phyloP scores from a whole-genome alignment of 1,140 invertebrate species.

The Atta cephalotes region DNA sequence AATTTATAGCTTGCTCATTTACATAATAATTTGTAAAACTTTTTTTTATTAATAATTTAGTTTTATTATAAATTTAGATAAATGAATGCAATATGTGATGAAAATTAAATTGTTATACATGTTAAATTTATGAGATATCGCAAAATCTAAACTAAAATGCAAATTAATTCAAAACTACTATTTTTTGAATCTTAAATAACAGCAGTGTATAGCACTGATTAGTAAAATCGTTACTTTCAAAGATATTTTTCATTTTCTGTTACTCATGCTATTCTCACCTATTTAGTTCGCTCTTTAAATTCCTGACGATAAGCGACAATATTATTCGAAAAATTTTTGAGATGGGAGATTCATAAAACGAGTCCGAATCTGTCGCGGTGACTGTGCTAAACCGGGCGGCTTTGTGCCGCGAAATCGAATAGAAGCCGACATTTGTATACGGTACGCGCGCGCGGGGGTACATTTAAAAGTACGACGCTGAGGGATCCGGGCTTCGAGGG shows the following conservation, averaged over 20 bases:
- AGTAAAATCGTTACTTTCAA: neutral
- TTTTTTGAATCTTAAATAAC: neutral
- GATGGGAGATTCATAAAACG: neutral
- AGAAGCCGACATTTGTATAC: constrained; percentile 63
- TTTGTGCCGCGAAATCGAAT: constrained; percentile 48
- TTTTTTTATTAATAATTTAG: too few relatives aligned
- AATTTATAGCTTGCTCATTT: too few relatives aligned
- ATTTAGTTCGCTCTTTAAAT: neutral
- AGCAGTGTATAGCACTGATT: neutral
- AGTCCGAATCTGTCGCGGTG: neutral
- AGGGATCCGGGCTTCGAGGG: constrained; percentile 72
- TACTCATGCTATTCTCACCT: neutral
- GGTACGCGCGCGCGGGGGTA: constrained; percentile 43
- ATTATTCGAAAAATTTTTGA: neutral
- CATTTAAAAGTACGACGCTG: constrained; percentile 66
- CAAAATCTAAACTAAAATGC: neutral
- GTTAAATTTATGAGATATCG: too few relatives aligned
- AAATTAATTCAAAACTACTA: neutral
- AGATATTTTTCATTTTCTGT: neutral
- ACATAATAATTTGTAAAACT: too few relatives aligned
- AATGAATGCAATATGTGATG: too few relatives aligned
- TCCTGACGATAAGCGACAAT: neutral
- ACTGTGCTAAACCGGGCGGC: constrained; percentile 42
- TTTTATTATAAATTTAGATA: too few relatives aligned
- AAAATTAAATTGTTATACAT: too few relatives aligned